Evolutionary conservation across 2,113 vertebrate genomes (phyloP).

Genomic region (Erpornis zantholeuca): DNA sequence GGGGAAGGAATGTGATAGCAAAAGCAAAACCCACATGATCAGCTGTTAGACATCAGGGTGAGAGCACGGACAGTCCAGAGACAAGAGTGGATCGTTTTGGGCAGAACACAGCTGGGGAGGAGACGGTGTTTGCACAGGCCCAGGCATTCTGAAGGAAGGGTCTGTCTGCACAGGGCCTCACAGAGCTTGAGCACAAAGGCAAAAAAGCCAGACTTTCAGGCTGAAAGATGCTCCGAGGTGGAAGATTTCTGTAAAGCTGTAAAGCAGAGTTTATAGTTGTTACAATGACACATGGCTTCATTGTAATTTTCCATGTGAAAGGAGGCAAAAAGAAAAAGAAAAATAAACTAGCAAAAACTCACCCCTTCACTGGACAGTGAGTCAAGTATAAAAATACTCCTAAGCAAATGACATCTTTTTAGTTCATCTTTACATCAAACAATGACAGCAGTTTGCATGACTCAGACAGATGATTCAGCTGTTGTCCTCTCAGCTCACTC

Average conservation of each 20-base stretch:
- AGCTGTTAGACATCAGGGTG: not conserved
- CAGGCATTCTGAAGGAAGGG: not conserved
- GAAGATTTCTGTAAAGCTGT: not conserved
- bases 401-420: conserved; percentile 39
- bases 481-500: not conserved
- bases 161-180: not conserved
- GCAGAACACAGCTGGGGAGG: not conserved
- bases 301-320: not conserved
- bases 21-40: not conserved
- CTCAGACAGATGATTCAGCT: conserved; percentile 28
- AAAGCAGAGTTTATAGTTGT: not conserved
- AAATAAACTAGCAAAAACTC: not conserved
- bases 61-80: not conserved
- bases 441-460: conserved; percentile 50
- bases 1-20: not conserved
- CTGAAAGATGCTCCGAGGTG: not conserved
- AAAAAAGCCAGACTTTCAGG: not conserved
- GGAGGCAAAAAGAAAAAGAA: not conserved
- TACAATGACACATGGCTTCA: not conserved
- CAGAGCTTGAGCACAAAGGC: not conserved
- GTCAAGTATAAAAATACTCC: conserved; percentile 47
- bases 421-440: conserved; percentile 39
- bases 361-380: conserved; percentile 13
- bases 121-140: not conserved
- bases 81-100: not conserved